These are phyloP conservation scores for Oxyura jamaicensis DNA, from an alignment of 2,113 vertebrate species.

Conservation along the genomic window DNA sequence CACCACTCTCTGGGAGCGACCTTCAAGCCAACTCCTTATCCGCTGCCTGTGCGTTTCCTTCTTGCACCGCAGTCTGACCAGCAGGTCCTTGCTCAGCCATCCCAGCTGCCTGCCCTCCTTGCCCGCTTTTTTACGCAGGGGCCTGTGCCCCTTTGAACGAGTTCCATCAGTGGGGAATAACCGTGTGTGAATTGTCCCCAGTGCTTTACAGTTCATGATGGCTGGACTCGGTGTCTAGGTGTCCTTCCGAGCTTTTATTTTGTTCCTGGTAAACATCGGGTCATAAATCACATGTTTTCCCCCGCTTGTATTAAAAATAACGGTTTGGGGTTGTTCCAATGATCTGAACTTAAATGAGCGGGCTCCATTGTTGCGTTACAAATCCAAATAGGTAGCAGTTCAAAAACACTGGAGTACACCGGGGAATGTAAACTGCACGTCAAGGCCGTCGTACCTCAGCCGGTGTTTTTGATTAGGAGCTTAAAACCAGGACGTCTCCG, in stretches of 20 bases:
- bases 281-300: fast-evolving
- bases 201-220: fast-evolving
- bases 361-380: neutral
- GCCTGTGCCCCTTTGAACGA: fast-evolving
- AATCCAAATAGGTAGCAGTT: neutral
- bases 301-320: neutral
- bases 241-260: neutral
- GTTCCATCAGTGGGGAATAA: fast-evolving
- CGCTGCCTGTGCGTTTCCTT: no score
- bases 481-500: neutral
- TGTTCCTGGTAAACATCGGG: neutral
- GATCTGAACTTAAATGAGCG: neutral
- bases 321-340: neutral
- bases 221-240: fast-evolving
- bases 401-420: neutral
- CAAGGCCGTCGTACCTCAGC: neutral
- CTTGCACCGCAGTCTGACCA: no score
- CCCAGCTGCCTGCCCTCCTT: no score
- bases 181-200: fast-evolving
- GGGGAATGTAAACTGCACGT: fast-evolving
- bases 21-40: no score
- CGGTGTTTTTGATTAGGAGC: neutral
- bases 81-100: no score
- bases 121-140: no score
- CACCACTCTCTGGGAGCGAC: no score